These are phyloP conservation scores for Gallinago jamesoni DNA, from an alignment of 2,113 vertebrate genomes.

Conservation along the genomic window DNA sequence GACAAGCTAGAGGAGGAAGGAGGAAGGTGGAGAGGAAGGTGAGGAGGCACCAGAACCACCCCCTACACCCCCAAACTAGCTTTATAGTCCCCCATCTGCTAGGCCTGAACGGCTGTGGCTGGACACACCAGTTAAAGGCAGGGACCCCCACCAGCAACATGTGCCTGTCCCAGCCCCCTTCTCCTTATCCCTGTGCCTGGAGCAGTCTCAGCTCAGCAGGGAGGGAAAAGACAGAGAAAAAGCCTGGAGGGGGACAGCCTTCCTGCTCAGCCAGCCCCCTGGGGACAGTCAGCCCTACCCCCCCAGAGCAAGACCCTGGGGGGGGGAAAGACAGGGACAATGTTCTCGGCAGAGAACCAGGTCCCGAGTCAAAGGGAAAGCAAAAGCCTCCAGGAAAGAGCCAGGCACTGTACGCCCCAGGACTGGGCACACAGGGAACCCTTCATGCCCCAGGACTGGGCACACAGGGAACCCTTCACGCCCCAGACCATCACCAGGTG, in stretches of 20 bases:
- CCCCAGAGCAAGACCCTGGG: neutral
- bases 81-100: neutral
- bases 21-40: neutral
- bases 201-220: neutral
- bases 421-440: neutral
- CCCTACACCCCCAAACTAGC: neutral
- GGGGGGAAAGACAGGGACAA: neutral
- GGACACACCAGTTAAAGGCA: neutral
- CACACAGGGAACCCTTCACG: neutral
- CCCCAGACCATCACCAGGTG: neutral
- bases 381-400: neutral
- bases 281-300: neutral
- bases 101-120: rapidly evolving
- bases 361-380: neutral
- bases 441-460: neutral
- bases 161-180: neutral
- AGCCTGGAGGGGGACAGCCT: neutral
- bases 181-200: neutral
- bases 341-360: neutral
- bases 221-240: neutral
- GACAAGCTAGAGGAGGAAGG: neutral
- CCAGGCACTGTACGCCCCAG: rapidly evolving
- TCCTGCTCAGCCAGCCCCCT: neutral
- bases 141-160: neutral
- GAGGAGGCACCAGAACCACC: neutral